Conservation (phyloP, 2,888 invertebrate species). For the Drosophila anceps region DNA sequence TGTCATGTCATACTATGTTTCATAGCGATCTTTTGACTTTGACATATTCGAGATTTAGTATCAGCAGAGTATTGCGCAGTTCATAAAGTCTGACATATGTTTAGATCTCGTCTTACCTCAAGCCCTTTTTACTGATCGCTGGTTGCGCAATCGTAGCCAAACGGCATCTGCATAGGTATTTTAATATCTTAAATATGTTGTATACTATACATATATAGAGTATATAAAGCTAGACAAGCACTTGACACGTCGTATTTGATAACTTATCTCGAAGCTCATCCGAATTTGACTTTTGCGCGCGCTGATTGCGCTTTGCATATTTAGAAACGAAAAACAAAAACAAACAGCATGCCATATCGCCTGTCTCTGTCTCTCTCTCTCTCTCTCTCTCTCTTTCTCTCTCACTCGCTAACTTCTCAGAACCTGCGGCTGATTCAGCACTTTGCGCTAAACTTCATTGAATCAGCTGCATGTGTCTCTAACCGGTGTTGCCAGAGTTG, state of each 20-base stretch:
- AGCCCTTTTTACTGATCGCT: slow-evolving; percentile 18
- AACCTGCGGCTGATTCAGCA: slow-evolving; percentile 50
- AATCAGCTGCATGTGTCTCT: slow-evolving; percentile 47
- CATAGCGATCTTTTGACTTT: neutral
- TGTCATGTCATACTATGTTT: neutral
- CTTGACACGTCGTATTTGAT: slow-evolving; percentile 37
- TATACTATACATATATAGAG: slow-evolving; percentile 2
- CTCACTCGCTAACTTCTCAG: neutral
- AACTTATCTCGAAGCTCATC: slow-evolving; percentile 51
- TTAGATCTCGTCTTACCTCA: slow-evolving; percentile 21
- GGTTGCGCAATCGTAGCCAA: slow-evolving; percentile 30
- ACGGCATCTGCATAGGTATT: slow-evolving; percentile 14
- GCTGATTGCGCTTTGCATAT: slow-evolving; percentile 35
- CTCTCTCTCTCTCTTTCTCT: neutral
- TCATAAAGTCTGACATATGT: neutral
- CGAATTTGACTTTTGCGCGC: slow-evolving; percentile 28
- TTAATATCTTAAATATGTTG: slow-evolving; percentile 16
- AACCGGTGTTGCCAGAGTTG: slow-evolving; percentile 2
- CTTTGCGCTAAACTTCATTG: slow-evolving; percentile 26
- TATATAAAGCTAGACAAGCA: slow-evolving; percentile 1
- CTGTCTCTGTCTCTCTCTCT: too few relatives aligned
- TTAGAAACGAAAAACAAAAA: slow-evolving; percentile 12
- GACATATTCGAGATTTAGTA: neutral
- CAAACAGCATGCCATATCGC: neutral
- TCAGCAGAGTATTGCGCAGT: neutral